phyloP scores from a whole-genome alignment of 2,888 invertebrate species.

The Onchidella celtica region DNA sequence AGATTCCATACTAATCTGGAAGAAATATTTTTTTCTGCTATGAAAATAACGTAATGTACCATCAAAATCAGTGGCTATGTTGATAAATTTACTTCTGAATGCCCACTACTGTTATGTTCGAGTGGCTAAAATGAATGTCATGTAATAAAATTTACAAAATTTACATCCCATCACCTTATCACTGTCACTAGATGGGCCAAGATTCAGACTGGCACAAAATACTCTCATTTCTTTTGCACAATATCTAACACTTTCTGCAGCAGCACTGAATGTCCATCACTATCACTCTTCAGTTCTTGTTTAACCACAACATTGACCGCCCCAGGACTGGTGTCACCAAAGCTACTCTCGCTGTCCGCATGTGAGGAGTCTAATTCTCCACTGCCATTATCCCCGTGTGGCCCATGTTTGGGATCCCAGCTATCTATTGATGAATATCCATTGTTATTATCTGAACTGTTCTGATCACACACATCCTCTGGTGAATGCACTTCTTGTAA shows the following conservation, averaged over 20 bases:
- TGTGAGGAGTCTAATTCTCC: slow-evolving; percentile 26
- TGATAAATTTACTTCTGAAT: no score
- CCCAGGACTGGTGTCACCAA: neutral
- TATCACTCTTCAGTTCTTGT: slow-evolving; percentile 2
- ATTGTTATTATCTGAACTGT: neutral
- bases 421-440: neutral
- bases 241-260: slow-evolving; percentile 34
- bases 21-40: no score
- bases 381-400: neutral
- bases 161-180: no score
- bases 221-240: slow-evolving; percentile 21
- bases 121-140: no score
- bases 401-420: slow-evolving; percentile 2
- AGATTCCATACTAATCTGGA: no score
- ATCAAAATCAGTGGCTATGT: no score
- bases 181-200: no score
- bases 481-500: slow-evolving; percentile 5
- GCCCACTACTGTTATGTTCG: no score
- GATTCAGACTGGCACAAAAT: no score
- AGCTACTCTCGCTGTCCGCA: slow-evolving; percentile 16
- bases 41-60: no score
- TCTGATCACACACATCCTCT: slow-evolving; percentile 21
- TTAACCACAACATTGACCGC: slow-evolving; percentile 19
- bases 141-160: no score
- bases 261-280: slow-evolving; percentile 15